Evolutionary conservation across 2,888 invertebrate species (phyloP), one percentile per base, ranked within the genome.

Genomic region (Ectemnius continuus): DNA sequence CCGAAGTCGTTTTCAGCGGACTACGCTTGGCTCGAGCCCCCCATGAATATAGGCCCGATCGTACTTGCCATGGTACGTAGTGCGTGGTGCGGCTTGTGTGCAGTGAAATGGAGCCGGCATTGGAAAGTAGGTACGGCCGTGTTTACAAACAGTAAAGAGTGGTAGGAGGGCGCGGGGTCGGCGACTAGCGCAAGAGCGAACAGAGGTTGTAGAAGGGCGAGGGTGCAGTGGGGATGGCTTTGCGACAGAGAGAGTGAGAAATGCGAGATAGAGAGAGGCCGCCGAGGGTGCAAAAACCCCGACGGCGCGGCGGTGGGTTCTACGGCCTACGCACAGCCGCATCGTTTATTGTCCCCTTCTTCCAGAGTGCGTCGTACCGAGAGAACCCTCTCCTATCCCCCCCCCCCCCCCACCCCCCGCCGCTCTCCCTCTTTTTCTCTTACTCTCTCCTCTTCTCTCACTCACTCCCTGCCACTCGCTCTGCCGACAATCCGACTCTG

Each of bases 81-180:
- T 67, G 71, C 57, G 71, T 62, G 36, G 67, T 47, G 70, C 72
- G 69, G 66, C 63, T 63, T 60, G 73, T 65, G 71, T 61, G 72
- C 81, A 71, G 18, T 75, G 82, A 79, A 80, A 83, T 70, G 84
- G 72, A 76, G 79, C 79, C 78, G 36, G 79, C 83, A 78, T 85
- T 79, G 76, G 80, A 85, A 85, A 86, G 85, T 85, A 82, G 84
- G 36, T 79, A 79, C 84, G 81, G 81, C 79, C 75, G 83, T 86
- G 86, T 86, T 86, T 86, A 86, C 86, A 86, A 86, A 86, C 86
- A 86, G 85, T 73, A 73, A 80, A 82, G 76, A 75, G 75, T 56
- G 59, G 73, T 70, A 61, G 66, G 74, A 78, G 78, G 76, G 76
- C 61, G 66, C 48, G 57, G 73, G 67, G 60, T 70, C 28, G 66